Conservation (phyloP, 2,797 vertebrate genomes). For the Tangara arthus region DNA sequence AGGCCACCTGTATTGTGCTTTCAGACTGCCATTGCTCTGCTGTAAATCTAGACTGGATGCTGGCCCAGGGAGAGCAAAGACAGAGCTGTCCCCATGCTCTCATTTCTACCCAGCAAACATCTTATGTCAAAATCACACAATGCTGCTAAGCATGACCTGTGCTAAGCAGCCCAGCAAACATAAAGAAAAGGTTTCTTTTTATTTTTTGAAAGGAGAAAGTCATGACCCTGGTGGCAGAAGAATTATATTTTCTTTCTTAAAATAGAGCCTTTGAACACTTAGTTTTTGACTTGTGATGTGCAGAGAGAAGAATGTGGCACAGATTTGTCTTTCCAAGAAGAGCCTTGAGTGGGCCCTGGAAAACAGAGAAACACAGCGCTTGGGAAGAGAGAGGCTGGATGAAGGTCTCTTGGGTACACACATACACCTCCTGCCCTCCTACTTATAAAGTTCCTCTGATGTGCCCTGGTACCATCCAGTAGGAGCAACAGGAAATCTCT, state of each 20-base stretch:
- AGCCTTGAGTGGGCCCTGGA: not conserved
- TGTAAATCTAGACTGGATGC: not conserved
- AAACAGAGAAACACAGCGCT: not conserved
- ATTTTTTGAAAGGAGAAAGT: not conserved
- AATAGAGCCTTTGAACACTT: not conserved
- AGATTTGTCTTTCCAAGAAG: not conserved
- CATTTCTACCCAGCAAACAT: not conserved
- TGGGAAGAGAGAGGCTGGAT: not conserved
- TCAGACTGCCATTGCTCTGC: not conserved
- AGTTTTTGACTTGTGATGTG: not conserved
- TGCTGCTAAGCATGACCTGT: not conserved
- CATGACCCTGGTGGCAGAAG: not conserved
- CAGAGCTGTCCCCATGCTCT: not conserved
- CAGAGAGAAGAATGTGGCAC: not conserved
- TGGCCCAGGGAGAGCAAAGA: not conserved
- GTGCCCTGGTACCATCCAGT: not conserved
- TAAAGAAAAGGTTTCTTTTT: not conserved
- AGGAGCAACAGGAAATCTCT: not conserved
- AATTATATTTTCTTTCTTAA: not conserved
- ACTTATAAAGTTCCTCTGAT: not conserved
- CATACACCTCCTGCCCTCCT: accelerated
- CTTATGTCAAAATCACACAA: not conserved
- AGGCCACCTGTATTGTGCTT: not conserved
- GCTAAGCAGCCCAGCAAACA: not conserved
- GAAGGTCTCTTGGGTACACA: not conserved